Base-by-base conservation (phyloP, 2,797 vertebrate genomes). In the Eulemur albifrons region DNA sequence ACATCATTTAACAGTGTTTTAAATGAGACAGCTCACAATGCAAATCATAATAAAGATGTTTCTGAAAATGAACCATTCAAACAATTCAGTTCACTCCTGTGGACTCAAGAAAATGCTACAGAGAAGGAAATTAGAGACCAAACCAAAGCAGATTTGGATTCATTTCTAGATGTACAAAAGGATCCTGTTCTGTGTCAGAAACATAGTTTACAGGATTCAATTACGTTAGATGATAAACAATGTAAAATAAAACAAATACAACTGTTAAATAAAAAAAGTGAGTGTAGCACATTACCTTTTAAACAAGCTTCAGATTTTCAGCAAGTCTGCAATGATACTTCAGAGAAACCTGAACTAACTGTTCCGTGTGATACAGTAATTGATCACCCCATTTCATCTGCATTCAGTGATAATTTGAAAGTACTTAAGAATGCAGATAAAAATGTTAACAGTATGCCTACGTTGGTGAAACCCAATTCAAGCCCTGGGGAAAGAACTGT, bases 121-220 rank as follows among this genome's bases (percentile, higher is more conserved):
- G 97, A 97, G 96, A 98, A 97, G 57, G 89, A 93, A 97, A 97
- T 96, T 59, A 69, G 91, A 85, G 89, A 97, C 54, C 94, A 97
- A 93, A 32, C 88, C 72, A 97, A 98, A 96, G 92, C 81, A 94
- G 97, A 98, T 95, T 96, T 97, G 67, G 96, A 84, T 96, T 95
- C 97, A 98, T 63, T 97, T 97, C 85, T 70, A 32, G 40, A 70
- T 95, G 52, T 92, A 93, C 97, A 98, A 95, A 95, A 87, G 69
- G 88, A 95, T 96, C 95, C 90, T 85, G 43, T 70, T 91, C 65
- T 93, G n/a, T 59, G 75, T 96, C 96, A 98, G 89, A 98, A 98
- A 95, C 85, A 65, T 70, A 92, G 61, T 45, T 97, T 97, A 86
- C 97, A 97, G 95, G 97, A 97, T 83, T 61, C 67, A 90, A 85